Evolutionary conservation across 2,797 vertebrate genomes (phyloP).

Genomic region (Enteromius treurensis): DNA sequence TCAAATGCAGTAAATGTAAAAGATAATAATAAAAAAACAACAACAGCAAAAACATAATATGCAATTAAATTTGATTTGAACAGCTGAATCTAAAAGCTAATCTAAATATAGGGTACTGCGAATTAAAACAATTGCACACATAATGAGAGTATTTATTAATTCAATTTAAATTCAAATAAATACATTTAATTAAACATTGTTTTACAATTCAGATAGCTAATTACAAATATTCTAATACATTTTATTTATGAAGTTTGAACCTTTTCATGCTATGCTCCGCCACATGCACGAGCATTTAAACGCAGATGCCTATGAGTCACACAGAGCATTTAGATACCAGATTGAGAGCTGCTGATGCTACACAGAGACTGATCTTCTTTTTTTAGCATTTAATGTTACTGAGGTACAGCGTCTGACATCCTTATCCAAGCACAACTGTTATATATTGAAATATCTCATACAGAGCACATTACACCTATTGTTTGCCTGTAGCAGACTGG

Average conservation of each 20-base stretch:
- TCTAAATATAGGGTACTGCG: not conserved
- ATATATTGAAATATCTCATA: constrained; percentile 12
- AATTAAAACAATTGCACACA: not conserved
- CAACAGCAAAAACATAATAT: not conserved
- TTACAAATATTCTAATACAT: too few relatives aligned
- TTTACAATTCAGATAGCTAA: not conserved
- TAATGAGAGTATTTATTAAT: not conserved
- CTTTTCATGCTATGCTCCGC: not conserved
- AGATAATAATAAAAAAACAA: not conserved
- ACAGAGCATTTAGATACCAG: not conserved
- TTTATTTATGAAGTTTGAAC: not conserved
- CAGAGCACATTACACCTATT: constrained; percentile 1
- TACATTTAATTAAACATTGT: not conserved
- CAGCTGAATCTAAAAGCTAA: not conserved
- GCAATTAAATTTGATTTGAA: not conserved
- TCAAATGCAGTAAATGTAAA: not conserved
- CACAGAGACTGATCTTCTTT: not conserved
- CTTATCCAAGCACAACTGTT: not conserved
- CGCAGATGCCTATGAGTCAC: not conserved
- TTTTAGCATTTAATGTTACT: too few relatives aligned
- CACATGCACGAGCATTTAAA: not conserved
- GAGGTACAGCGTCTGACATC: not conserved
- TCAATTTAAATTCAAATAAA: not conserved
- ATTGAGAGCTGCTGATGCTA: not conserved
- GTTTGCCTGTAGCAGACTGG: constrained; percentile 8